Percentiles rank a stretch among this genome's conserved stretches.
Evolutionary conservation across 2,113 vertebrate species (phyloP).

Genomic region (Litocranius walleri): DNA sequence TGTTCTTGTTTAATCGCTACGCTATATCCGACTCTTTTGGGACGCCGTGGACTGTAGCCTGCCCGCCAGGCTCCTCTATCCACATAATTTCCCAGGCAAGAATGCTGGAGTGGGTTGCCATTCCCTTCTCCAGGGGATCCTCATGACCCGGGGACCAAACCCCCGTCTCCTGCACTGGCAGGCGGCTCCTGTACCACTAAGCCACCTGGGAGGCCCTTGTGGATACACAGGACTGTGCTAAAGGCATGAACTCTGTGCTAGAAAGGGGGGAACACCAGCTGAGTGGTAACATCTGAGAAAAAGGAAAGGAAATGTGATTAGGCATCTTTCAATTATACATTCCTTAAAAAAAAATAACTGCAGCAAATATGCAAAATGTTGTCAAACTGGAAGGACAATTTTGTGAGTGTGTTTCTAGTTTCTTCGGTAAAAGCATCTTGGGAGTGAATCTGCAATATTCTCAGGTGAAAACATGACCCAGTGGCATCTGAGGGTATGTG

Average conservation of each 20-base stretch:
- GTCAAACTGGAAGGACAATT: neutral
- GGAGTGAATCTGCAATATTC: neutral
- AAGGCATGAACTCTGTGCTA: neutral
- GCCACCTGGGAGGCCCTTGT: neutral
- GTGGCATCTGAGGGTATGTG: neutral
- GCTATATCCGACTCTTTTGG: neutral
- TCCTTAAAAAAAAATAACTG: neutral
- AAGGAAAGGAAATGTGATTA: neutral
- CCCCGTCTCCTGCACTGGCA: neutral
- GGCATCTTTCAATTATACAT: neutral
- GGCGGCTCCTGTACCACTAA: neutral
- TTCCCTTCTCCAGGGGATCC: neutral
- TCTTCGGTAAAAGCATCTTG: neutral
- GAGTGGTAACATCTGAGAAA: neutral
- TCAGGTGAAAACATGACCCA: neutral
- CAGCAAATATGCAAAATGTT: neutral
- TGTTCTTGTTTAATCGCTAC: neutral
- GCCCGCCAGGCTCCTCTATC: neutral
- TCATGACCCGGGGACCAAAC: neutral
- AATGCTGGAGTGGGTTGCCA: neutral
- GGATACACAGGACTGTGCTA: neutral
- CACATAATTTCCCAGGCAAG: neutral
- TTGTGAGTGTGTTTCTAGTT: neutral
- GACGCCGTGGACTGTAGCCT: neutral
- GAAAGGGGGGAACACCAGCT: neutral